Conservation (phyloP, 2,888 invertebrate genomes). For the Diloba caeruleocephala region DNA sequence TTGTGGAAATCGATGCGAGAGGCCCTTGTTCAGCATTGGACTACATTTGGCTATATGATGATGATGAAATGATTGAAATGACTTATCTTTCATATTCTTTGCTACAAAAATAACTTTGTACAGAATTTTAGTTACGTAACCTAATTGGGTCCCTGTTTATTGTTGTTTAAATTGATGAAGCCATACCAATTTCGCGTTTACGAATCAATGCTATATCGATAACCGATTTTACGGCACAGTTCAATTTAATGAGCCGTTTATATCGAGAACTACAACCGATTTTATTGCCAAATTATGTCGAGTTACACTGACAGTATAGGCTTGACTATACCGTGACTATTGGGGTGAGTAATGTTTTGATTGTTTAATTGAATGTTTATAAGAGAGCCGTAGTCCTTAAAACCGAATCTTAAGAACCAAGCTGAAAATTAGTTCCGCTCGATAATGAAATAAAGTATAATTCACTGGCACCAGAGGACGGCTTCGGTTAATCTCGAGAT, state of each 20-base stretch:
- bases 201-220: conserved; percentile 61
- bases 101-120: neutral
- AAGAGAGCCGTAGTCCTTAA: neutral
- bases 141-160: conserved; percentile 40
- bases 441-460: too few relatives aligned
- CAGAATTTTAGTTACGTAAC: neutral
- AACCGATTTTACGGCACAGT: conserved; percentile 61
- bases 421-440: too few relatives aligned
- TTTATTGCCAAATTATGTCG: conserved; percentile 57
- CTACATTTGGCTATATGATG: too few relatives aligned
- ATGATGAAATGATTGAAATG: too few relatives aligned
- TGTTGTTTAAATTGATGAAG: conserved; percentile 58
- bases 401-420: too few relatives aligned
- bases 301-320: conserved; percentile 27
- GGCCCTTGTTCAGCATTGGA: too few relatives aligned
- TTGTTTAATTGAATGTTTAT: conserved; percentile 27
- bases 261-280: conserved; percentile 65
- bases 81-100: neutral
- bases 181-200: conserved; percentile 63
- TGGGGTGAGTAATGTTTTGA: conserved; percentile 8
- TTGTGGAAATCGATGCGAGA: too few relatives aligned
- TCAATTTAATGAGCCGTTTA: conserved; percentile 76
- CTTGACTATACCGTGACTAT: too few relatives aligned
- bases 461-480: too few relatives aligned
- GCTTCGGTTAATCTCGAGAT: too few relatives aligned